These are phyloP conservation scores for Anthoptus insignis DNA, from an alignment of 2,888 invertebrate genomes.

Conservation along the genomic window DNA sequence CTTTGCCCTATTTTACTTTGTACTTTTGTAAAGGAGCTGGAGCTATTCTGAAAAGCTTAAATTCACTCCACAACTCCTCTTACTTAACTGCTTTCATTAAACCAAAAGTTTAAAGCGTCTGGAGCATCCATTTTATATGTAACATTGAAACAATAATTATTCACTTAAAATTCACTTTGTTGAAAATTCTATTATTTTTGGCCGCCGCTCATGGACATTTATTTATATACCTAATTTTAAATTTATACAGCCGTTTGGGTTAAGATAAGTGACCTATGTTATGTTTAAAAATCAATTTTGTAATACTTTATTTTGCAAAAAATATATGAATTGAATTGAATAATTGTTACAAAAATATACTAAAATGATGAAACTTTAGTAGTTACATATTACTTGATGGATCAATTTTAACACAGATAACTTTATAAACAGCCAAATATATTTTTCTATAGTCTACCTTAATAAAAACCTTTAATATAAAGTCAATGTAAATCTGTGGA, in stretches of 20 bases:
- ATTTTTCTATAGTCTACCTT: neutral
- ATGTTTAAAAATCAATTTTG: no score
- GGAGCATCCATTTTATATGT: neutral
- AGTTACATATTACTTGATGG: no score
- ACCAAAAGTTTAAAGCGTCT: neutral
- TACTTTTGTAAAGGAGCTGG: neutral
- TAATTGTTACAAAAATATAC: no score
- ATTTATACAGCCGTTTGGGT: no score
- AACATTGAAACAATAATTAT: constrained; percentile 3
- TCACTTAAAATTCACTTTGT: constrained; percentile 3
- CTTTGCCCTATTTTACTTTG: neutral
- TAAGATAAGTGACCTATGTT: no score
- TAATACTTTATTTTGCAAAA: no score
- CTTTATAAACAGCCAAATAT: neutral
- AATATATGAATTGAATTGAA: no score
- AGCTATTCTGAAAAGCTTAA: neutral
- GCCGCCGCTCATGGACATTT: no score
- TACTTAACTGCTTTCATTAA: neutral
- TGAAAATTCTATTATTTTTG: constrained; percentile 4
- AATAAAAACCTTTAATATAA: neutral
- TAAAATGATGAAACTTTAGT: no score
- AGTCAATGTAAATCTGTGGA: constrained; percentile 63
- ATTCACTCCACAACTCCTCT: constrained; percentile 5
- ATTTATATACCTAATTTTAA: no score
- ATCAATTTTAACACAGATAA: no score